Percentiles rank a stretch among this genome's conserved stretches.
These are phyloP conservation scores for Phalacrocorax pelagicus DNA, from an alignment of 2,113 vertebrate genomes.

Conservation along the genomic window DNA sequence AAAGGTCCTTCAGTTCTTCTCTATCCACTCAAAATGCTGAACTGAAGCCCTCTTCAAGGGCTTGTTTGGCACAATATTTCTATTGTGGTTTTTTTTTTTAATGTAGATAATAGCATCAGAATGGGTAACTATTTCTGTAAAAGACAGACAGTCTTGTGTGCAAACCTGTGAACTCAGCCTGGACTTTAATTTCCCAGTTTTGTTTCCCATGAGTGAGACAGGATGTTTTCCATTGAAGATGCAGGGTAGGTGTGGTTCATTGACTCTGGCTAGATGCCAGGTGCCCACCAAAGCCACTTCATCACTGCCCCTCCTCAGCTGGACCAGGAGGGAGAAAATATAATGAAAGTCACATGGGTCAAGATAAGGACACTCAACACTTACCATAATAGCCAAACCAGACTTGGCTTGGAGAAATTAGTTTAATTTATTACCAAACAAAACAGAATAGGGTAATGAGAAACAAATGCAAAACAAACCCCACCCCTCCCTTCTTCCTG, in stretches of 20 bases:
- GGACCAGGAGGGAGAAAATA: no score
- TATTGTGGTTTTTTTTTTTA: not conserved
- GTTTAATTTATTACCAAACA: not conserved
- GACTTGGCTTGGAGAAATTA: not conserved
- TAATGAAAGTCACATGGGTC: fast-evolving
- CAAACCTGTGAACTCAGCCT: not conserved
- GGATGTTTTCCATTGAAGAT: not conserved
- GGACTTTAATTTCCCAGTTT: not conserved
- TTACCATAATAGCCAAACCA: not conserved
- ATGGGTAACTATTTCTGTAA: not conserved
- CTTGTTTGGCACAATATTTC: not conserved
- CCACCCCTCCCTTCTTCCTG: not conserved
- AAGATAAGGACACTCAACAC: not conserved
- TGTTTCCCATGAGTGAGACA: not conserved
- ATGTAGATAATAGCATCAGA: not conserved
- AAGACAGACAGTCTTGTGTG: not conserved
- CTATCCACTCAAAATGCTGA: not conserved
- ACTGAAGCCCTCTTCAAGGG: no score
- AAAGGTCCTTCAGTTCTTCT: not conserved
- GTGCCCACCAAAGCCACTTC: not conserved
- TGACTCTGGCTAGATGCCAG: not conserved
- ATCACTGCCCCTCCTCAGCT: not conserved
- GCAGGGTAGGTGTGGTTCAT: not conserved
- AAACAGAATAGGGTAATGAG: not conserved
- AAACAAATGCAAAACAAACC: not conserved